Percentiles rank a stretch among this genome's conserved stretches.
Conservation (phyloP, 2,888 invertebrate genomes). For the Ochropleura plecta region DNA sequence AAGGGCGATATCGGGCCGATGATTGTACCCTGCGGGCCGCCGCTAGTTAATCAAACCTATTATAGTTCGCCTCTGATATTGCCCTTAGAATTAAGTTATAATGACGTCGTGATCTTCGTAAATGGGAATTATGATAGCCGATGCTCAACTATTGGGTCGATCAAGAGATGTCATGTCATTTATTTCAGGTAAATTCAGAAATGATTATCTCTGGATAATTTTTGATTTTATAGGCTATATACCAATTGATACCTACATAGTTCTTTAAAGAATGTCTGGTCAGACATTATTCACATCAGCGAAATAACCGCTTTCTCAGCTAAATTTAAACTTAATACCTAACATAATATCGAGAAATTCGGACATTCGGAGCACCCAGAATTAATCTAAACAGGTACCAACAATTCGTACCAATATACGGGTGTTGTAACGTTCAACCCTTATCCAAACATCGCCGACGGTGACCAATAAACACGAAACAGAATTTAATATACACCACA, state of each 20-base stretch:
- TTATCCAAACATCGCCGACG: constrained; percentile 82
- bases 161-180: not conserved
- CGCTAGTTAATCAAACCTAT: constrained; percentile 82
- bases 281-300: constrained; percentile 9
- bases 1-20: constrained; percentile 85
- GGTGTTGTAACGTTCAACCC: constrained; percentile 73
- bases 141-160: constrained; percentile 31
- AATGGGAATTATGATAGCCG: constrained; percentile 59
- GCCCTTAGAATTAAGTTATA: constrained; percentile 63
- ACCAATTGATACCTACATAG: not conserved
- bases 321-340: constrained; percentile 41
- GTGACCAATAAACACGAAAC: constrained; percentile 87
- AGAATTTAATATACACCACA: constrained; percentile 89
- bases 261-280: not conserved
- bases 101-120: constrained; percentile 56
- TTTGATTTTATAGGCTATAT: not conserved
- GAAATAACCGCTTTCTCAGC: constrained; percentile 28
- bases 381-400: constrained; percentile 70
- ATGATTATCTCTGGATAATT: not conserved
- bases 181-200: not conserved
- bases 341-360: constrained; percentile 62
- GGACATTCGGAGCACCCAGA: constrained; percentile 54
- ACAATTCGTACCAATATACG: constrained; percentile 71
- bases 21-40: constrained; percentile 81
- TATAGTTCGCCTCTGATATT: constrained; percentile 67